A percentile compares a stretch with the other conserved stretches of the same genome.
These are phyloP conservation scores for Aleadryas rufinucha DNA, from an alignment of 2,113 vertebrate species.

Conservation along the genomic window DNA sequence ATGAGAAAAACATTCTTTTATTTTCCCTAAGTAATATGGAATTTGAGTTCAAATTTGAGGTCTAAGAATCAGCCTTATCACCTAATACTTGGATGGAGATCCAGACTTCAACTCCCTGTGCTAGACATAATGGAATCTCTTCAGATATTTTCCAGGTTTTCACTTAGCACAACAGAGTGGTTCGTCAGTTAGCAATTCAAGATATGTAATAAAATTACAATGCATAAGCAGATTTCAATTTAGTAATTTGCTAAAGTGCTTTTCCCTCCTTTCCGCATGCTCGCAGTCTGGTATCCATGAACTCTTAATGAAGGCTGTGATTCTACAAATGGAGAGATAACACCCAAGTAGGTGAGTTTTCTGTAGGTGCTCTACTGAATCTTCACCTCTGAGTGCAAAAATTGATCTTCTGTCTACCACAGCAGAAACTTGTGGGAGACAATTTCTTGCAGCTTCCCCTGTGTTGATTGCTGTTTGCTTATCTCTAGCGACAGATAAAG, in stretches of 20 bases:
- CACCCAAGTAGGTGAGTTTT: constrained; percentile 41
- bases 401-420: constrained; percentile 66
- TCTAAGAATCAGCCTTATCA: neutral
- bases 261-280: neutral
- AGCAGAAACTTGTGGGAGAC: constrained; percentile 45
- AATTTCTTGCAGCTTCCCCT: constrained; percentile 62
- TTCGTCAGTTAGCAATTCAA: neutral
- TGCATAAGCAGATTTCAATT: neutral
- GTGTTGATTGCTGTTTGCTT: constrained; percentile 70
- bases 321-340: constrained; percentile 9
- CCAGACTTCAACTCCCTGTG: neutral
- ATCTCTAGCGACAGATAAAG: constrained; percentile 51
- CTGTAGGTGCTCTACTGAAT: constrained; percentile 43
- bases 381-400: constrained; percentile 63
- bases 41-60: neutral
- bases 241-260: neutral
- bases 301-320: neutral
- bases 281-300: constrained; percentile 6
- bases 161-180: neutral
- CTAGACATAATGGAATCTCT: neutral
- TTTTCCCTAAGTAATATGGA: neutral
- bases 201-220: neutral
- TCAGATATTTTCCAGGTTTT: neutral
- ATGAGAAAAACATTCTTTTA: neutral
- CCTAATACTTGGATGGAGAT: neutral